Base-by-base conservation (phyloP, 2,888 invertebrate species). In the Melanophora roralis region DNA sequence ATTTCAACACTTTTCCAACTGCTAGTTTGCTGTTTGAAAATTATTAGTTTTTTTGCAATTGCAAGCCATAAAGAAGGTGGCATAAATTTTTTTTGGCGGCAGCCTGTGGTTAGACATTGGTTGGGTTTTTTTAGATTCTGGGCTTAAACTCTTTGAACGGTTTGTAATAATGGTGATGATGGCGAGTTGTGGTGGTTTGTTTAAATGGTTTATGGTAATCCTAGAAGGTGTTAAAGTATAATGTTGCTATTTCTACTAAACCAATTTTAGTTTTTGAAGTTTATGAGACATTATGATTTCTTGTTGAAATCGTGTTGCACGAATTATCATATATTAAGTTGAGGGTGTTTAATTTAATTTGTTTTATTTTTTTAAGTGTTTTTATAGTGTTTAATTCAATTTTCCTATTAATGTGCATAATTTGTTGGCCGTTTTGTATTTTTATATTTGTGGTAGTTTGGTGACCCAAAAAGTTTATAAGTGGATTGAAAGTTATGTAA, bases 261-360 rank as follows among this genome's bases (percentile, higher is more conserved):
- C 64, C 69, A 76, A 80, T 80, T 80, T 80, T 11, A 14, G 72
- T 51, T 80, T 36, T 40, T 69, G 76, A 73, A 71, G 81, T 78
- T 81, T 81, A 78, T 81, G 77, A 74, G 81, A 81, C 81, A 81
- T 81, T 81, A 81, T 81, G 74, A 81, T 77, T 81, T 81, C 59
- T 69, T 59, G 77, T 60, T 71, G 69, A 74, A 78, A 67, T 81
- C 81, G 81, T 81, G 81, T 74, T 77, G 81, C 81, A 81, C 81
- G 81, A 81, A 81, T 78, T 80, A 78, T 77, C 81, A 77, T 77
- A 71, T 77, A 78, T 78, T 74, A 57, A 81, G 78, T 81, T 53
- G 81, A 81, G 81, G 77, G 74, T 78, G 77, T 81, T 81, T 78
- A 67, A 77, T 81, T 81, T 81, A 71, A 77, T 77, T 77, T 77